These are phyloP conservation scores for Aleiodes leptofemur DNA, from an alignment of 2,888 invertebrate species.

Conservation along the genomic window DNA sequence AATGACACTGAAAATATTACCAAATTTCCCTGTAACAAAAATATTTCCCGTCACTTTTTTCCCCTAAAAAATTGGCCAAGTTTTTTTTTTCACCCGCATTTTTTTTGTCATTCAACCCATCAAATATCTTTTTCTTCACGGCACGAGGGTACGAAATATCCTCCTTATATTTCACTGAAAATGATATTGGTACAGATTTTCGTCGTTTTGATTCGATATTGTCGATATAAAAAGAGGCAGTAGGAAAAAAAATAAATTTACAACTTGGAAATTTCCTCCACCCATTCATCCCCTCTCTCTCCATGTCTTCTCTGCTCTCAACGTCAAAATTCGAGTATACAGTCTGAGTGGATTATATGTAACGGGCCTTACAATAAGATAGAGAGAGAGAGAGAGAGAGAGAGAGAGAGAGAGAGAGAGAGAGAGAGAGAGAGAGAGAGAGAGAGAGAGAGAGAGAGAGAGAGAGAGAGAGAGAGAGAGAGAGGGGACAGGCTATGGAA, in stretches of 20 bases:
- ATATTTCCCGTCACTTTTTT: not conserved
- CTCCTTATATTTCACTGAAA: slow-evolving; percentile 21
- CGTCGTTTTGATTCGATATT: not conserved
- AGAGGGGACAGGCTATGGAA: not conserved
- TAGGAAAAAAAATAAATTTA: not conserved
- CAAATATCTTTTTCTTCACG: slow-evolving; percentile 1
- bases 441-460: not conserved
- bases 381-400: not conserved
- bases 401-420: too few relatives aligned
- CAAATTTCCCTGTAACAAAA: not conserved
- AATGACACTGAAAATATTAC: too few relatives aligned
- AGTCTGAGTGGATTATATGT: slow-evolving; percentile 8
- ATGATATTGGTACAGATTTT: slow-evolving; percentile 35
- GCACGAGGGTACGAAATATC: slow-evolving; percentile 16
- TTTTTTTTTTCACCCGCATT: slow-evolving; percentile 16
- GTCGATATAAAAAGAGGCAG: not conserved
- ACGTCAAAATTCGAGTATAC: slow-evolving; percentile 1
- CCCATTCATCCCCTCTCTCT: slow-evolving; percentile 6
- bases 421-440: not conserved
- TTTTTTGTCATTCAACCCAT: not conserved
- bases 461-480: not conserved
- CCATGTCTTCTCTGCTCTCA: not conserved
- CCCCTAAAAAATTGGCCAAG: not conserved
- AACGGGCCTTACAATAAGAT: not conserved
- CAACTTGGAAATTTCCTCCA: slow-evolving; percentile 11